These are phyloP conservation scores for Botia almorhae DNA, from an alignment of 2,797 vertebrate genomes.

Conservation along the genomic window DNA sequence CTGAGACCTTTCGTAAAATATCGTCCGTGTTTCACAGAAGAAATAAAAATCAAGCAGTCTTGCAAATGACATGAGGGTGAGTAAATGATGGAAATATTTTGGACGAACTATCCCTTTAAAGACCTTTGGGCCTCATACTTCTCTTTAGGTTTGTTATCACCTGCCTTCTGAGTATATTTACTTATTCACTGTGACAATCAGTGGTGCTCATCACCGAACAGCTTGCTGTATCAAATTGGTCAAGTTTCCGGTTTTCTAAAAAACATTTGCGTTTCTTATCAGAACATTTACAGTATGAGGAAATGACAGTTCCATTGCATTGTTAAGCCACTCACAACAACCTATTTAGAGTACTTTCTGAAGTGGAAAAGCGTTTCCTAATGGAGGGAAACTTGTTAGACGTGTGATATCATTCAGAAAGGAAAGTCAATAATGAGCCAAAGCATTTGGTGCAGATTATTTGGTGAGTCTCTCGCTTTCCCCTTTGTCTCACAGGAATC, in stretches of 20 bases:
- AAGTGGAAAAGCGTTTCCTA: slow-evolving; percentile 30
- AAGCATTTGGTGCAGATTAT: slow-evolving; percentile 56
- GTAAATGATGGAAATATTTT: slow-evolving; percentile 14
- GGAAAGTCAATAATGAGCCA: slow-evolving; percentile 36
- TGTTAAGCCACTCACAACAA: slow-evolving; percentile 3
- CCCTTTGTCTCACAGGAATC: slow-evolving; percentile 40
- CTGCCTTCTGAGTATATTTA: slow-evolving; percentile 16
- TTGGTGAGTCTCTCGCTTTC: slow-evolving; percentile 53
- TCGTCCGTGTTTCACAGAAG: too few relatives aligned
- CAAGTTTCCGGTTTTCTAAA: too few relatives aligned
- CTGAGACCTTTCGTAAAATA: too few relatives aligned
- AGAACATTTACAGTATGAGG: slow-evolving; percentile 4
- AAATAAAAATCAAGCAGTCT: too few relatives aligned
- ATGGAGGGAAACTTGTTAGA: slow-evolving; percentile 20
- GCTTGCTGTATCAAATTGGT: neutral
- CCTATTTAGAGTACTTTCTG: slow-evolving; percentile 19
- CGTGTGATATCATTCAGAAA: slow-evolving; percentile 23
- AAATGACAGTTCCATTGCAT: slow-evolving; percentile 9
- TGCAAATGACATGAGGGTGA: too few relatives aligned
- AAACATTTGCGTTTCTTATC: neutral
- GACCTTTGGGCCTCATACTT: neutral
- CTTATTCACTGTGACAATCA: neutral
- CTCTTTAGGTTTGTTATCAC: slow-evolving; percentile 18
- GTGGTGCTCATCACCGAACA: slow-evolving; percentile 11
- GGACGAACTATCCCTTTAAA: neutral